Evolutionary conservation across 2,888 invertebrate species (phyloP), one percentile per base, ranked within the genome.

Genomic region (Eucera pruinosa): DNA sequence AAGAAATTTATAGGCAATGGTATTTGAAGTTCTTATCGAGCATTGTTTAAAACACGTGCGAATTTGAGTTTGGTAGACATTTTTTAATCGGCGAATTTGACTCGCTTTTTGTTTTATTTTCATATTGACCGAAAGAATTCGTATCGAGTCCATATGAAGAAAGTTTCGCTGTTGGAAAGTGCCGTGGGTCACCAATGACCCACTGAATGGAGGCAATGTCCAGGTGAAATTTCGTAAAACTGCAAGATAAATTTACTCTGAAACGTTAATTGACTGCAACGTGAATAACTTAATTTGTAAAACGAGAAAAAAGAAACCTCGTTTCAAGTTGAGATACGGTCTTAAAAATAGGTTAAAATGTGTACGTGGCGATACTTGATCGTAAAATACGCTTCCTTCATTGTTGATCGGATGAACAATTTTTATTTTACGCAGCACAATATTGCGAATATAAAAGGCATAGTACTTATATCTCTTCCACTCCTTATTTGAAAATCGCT

Each of bases 141-240:
- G 13, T 25, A 45, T 27, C 27, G 48, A 48, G 41, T 43, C 13
- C 41, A 15, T 20, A 15, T 18, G 52, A 52, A 45, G 65, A 57
- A 65, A 65, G 57, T 57, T 65, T 55, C 13, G 27, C 39, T 5
- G 13, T 5, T 65, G 65, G 45, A 65, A 65, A 65, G 65, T 33
- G 23, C 13, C 30, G 9, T 45, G 33, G 43, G 30, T 57, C 39
- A 65, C 15, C 30, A 18, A 25, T 61, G 48, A 36, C 36, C 36
- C 23, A 48, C 48, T 48, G 61, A 48, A 36, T 33, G 41, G 15
- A 33, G 18, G 23, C 33, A 15, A 48, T 18, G 43, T 15, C 33
- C 65, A 18, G 5, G 57, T 57, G 65, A 57, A 55, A 57, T 57
- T 65, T 55, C 43, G 7, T 27, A 11, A 64, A 64, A 54, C 33